phyloP scores from a whole-genome alignment of 1,140 invertebrate genomes.

The Drosophila pseudoananassae region DNA sequence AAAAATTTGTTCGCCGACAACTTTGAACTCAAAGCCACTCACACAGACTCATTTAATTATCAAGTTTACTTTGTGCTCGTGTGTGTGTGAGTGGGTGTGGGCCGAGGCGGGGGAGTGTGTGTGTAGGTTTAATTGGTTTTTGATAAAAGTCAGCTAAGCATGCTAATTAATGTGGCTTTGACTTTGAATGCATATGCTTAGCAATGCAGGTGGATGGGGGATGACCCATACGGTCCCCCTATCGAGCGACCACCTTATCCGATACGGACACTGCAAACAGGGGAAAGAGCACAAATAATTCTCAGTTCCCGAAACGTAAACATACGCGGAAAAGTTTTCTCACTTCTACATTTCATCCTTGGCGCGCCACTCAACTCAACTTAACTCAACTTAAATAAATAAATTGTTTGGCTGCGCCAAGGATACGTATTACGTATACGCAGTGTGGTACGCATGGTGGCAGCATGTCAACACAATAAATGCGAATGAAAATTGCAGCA shows the following conservation, averaged over 20 bases:
- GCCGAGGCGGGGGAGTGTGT: background rate
- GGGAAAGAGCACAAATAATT: constrained; percentile 46
- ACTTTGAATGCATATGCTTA: constrained; percentile 61
- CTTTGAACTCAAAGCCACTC: constrained; percentile 69
- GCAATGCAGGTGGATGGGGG: constrained; percentile 20
- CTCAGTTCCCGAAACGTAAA: constrained; percentile 26
- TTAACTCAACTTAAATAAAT: constrained; percentile 55
- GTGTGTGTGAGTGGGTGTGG: constrained; percentile 12
- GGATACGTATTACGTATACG: constrained; percentile 44
- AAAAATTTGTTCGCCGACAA: constrained; percentile 23
- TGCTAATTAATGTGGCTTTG: constrained; percentile 75
- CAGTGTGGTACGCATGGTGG: constrained; percentile 55
- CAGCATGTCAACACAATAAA: constrained; percentile 69
- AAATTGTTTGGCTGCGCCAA: constrained; percentile 61
- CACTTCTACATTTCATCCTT: background rate
- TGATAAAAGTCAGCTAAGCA: constrained; percentile 81
- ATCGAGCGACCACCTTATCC: constrained; percentile 8
- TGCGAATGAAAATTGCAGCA: constrained; percentile 58
- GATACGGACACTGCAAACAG: constrained; percentile 25
- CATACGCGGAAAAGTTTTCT: constrained; percentile 38
- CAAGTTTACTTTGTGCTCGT: constrained; percentile 50
- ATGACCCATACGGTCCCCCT: background rate
- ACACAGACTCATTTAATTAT: constrained; percentile 58
- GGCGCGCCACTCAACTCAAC: constrained; percentile 18
- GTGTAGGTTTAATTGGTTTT: constrained; percentile 76